Evolutionary conservation across 2,888 invertebrate genomes (phyloP).

Genomic region (Eristalis intricaria): DNA sequence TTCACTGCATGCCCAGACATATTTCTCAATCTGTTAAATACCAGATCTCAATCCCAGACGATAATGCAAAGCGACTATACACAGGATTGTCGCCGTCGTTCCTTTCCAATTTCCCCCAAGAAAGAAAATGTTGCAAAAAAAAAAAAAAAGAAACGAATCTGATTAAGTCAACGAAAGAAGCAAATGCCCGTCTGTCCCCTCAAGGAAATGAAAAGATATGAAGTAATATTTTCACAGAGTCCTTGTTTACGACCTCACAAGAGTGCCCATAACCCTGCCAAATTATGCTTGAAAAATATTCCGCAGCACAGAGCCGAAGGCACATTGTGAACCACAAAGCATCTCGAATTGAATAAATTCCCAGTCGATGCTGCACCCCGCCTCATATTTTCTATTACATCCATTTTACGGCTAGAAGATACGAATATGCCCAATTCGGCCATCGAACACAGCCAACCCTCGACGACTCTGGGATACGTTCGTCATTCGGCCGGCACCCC

Average conservation of each 20-base stretch:
- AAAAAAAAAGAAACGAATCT: no score
- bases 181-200: background rate
- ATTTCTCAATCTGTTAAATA: no score
- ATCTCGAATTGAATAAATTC: background rate
- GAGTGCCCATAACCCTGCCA: background rate
- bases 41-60: no score
- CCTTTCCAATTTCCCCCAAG: no score
- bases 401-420: background rate
- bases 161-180: background rate
- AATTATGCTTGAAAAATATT: background rate
- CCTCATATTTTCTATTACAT: background rate
- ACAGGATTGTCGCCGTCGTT: no score
- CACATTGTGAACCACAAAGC: background rate
- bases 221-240: background rate
- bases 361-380: background rate
- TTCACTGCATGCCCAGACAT: no score
- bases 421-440: background rate
- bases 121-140: background rate
- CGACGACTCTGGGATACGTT: background rate
- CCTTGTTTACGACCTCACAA: background rate
- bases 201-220: background rate
- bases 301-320: background rate
- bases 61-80: no score
- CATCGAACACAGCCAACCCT: background rate
- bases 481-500: conserved; percentile 8